These are phyloP conservation scores for Toxostoma redivivum DNA, from an alignment of 2,113 vertebrate genomes.

Conservation along the genomic window DNA sequence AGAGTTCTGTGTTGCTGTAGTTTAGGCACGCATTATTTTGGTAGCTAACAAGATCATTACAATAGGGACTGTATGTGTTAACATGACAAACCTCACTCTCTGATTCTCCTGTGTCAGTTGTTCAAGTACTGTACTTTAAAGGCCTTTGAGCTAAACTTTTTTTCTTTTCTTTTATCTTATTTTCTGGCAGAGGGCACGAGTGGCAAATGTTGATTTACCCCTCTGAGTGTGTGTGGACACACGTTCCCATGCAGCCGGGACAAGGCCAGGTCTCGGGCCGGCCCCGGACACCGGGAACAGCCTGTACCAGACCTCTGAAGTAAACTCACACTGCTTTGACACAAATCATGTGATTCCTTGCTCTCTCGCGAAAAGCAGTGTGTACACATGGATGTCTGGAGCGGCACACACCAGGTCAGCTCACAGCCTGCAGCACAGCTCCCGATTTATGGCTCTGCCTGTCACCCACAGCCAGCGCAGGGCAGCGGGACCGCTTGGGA, in stretches of 20 bases:
- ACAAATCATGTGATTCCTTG: not conserved
- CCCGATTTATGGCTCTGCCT: not conserved
- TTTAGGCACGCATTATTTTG: not conserved
- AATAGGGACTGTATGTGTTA: not conserved
- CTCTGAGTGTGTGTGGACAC: not conserved
- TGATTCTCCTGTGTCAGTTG: not conserved
- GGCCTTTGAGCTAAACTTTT: not conserved
- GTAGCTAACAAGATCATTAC: not conserved
- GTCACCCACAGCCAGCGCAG: not conserved
- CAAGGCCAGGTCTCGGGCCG: not conserved
- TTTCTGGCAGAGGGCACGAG: not conserved
- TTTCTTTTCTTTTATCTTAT: too few relatives aligned
- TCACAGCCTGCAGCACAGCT: not conserved
- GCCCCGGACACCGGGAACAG: not conserved
- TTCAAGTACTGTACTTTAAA: not conserved
- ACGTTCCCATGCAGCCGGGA: not conserved
- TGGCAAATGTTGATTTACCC: accelerated
- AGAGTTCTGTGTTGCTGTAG: not conserved
- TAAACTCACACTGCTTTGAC: not conserved
- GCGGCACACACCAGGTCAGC: not conserved
- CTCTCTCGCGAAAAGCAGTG: not conserved
- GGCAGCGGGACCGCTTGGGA: not conserved
- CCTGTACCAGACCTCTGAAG: not conserved
- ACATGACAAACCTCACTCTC: not conserved
- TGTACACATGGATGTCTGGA: not conserved